phyloP scores from a whole-genome alignment of 1,140 invertebrate species.

The Sarcophaga bullata region DNA sequence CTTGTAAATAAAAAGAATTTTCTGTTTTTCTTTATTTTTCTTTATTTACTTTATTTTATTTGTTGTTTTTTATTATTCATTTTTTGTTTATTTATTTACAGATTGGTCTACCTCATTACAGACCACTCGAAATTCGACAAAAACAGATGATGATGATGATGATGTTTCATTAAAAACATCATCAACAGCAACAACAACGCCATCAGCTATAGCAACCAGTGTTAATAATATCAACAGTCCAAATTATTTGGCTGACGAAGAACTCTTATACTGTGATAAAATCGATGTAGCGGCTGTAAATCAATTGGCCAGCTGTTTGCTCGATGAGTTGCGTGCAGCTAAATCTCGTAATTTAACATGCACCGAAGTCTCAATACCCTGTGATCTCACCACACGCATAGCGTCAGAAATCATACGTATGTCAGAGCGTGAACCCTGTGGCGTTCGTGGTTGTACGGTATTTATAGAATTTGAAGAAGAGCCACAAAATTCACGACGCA shows the following conservation, averaged over 20 bases:
- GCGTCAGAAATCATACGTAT: conserved; percentile 79
- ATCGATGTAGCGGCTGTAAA: conserved; percentile 58
- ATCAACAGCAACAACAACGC: background rate
- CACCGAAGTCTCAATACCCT: conserved; percentile 83
- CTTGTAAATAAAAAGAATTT: conserved; percentile 5
- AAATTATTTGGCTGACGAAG: conserved; percentile 28
- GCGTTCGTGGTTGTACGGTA: conserved; percentile 79
- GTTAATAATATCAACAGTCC: background rate
- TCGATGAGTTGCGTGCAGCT: conserved; percentile 79
- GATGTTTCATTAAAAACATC: background rate
- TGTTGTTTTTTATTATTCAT: conserved; percentile 7
- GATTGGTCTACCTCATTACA: conserved; percentile 27
- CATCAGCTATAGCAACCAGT: background rate
- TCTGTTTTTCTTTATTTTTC: background rate
- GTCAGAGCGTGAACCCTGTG: conserved; percentile 87
- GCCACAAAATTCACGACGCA: conserved; percentile 67
- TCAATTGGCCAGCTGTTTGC: conserved; percentile 75
- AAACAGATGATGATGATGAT: background rate
- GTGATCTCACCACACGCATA: conserved; percentile 79
- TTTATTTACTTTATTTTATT: background rate
- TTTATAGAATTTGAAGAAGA: conserved; percentile 80
- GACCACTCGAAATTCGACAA: background rate
- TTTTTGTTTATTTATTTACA: background rate
- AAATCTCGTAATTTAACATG: conserved; percentile 81
- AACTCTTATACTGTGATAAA: conserved; percentile 47